Percentiles rank a stretch among this genome's conserved stretches.
Conservation (phyloP, 2,113 vertebrate genomes). For the Sinocyclocheilus rhinocerous region DNA sequence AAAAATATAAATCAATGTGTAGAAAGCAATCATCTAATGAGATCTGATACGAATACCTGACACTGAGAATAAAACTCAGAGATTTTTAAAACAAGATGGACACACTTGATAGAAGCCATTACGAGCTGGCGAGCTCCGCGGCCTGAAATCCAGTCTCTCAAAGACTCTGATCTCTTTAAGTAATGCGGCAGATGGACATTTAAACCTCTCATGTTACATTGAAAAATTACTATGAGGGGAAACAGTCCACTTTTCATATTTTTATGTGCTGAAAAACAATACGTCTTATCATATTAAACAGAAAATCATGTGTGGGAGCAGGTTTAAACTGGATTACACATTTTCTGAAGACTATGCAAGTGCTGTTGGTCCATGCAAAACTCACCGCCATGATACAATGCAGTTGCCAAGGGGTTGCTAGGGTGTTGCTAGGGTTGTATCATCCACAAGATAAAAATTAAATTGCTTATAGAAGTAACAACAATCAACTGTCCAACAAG, state of each 20-base stretch:
- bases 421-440: not conserved
- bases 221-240: not conserved
- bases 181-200: conserved; percentile 10
- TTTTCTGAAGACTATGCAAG: not conserved
- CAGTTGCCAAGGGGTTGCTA: not conserved
- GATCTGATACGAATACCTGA: not conserved
- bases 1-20: not conserved
- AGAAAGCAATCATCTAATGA: conserved; percentile 6
- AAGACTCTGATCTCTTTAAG: conserved; percentile 16
- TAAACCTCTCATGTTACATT: not conserved
- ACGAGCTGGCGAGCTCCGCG: not conserved
- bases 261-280: conserved; percentile 4
- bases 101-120: not conserved
- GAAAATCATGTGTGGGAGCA: not conserved
- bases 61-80: not conserved
- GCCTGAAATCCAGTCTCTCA: not conserved
- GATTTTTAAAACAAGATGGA: not conserved
- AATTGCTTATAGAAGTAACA: not conserved
- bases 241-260: not conserved
- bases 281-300: not conserved
- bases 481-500: not conserved
- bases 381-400: not conserved
- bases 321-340: not conserved
- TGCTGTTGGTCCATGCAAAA: not conserved
- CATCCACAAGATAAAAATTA: not conserved